Evolutionary conservation across 1,140 invertebrate genomes (phyloP).

Genomic region (Epicauta chinensis): DNA sequence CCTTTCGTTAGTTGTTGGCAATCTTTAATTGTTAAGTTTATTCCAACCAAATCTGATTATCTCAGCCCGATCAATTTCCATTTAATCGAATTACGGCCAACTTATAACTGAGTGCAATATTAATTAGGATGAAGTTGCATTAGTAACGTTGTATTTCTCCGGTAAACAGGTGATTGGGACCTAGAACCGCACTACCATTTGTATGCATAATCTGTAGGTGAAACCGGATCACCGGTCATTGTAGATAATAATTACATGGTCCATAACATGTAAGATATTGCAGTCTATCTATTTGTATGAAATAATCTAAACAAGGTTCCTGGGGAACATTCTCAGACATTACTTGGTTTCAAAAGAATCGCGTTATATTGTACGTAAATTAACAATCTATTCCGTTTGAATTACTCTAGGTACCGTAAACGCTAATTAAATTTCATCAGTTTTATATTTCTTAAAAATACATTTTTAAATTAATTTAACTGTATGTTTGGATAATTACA

Average conservation of each 20-base stretch:
- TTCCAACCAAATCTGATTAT: neutral
- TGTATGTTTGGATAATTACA: too few species aligned
- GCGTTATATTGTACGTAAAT: too few species aligned
- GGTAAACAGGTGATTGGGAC: slow-evolving; percentile 5
- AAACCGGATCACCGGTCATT: slow-evolving; percentile 13
- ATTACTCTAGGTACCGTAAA: too few species aligned
- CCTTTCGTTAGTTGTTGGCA: slow-evolving; percentile 25
- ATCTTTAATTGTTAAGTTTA: neutral
- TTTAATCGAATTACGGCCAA: neutral
- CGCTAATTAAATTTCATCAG: too few species aligned
- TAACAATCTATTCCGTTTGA: too few species aligned
- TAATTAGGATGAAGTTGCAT: neutral
- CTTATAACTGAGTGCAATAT: too few species aligned
- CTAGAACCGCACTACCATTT: slow-evolving; percentile 6
- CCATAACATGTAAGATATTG: neutral
- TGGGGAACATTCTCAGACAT: too few species aligned
- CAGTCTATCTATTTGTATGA: too few species aligned
- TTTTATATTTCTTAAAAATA: too few species aligned
- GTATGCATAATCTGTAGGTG: slow-evolving; percentile 9
- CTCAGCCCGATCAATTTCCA: neutral
- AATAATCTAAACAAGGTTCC: too few species aligned
- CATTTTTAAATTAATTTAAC: too few species aligned
- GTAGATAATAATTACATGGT: slow-evolving; percentile 13
- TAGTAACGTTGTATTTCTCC: slow-evolving; percentile 6
- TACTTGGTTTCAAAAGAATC: too few species aligned